A percentile compares a stretch with the other conserved stretches of the same genome.
Conservation (phyloP, 2,113 vertebrate genomes). For the Alces alces region DNA sequence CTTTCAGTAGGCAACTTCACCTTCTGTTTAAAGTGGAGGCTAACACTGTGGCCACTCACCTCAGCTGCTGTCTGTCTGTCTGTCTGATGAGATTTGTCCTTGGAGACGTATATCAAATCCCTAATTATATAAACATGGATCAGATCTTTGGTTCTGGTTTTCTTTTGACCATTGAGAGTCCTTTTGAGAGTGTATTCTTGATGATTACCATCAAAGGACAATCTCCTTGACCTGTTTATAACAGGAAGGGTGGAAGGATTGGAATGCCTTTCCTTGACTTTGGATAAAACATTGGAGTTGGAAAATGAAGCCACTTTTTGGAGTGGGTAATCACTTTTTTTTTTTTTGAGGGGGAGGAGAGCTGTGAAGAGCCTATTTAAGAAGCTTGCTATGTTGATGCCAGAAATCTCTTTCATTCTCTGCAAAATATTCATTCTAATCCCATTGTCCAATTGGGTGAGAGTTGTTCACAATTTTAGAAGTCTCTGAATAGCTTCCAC, state of each 20-base stretch:
- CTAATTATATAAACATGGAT: not conserved
- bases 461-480: not conserved
- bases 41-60: not conserved
- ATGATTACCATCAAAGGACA: not conserved
- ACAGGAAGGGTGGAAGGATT: not conserved
- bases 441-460: not conserved
- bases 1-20: not conserved
- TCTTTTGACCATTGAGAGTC: not conserved
- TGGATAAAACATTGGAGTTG: not conserved
- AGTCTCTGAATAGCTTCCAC: not conserved
- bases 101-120: not conserved
- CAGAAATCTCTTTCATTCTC: conserved; percentile 6
- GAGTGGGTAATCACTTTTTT: not conserved
- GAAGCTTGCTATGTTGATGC: not conserved
- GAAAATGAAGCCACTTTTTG: not conserved
- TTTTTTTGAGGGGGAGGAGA: not conserved
- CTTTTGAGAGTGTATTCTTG: not conserved
- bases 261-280: not conserved
- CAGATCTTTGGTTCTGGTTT: not conserved
- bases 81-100: not conserved
- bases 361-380: not conserved
- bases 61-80: not conserved
- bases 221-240: not conserved
- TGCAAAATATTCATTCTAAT: conserved; percentile 13
- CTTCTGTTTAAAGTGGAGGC: not conserved